phyloP scores from a whole-genome alignment of 2,888 invertebrate species.

The Drosophila antonietae region DNA sequence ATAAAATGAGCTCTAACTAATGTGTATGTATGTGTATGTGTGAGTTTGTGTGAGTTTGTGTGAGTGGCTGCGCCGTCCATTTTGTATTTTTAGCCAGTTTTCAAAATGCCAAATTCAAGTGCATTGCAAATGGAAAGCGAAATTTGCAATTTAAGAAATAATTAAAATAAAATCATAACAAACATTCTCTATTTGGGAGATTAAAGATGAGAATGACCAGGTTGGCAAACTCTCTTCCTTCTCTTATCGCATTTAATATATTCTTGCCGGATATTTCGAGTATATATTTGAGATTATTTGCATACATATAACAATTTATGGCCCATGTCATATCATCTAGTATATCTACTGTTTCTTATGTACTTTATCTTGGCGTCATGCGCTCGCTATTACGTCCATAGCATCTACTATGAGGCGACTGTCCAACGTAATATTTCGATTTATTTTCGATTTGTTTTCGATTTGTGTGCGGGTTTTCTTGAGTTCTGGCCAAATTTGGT shows the following conservation, averaged over 20 bases:
- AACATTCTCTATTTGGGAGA: neutral
- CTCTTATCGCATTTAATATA: conserved; percentile 13
- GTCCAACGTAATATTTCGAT: conserved; percentile 63
- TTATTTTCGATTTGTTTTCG: conserved; percentile 12
- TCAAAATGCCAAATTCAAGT: conserved; percentile 70
- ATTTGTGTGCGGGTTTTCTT: conserved; percentile 28
- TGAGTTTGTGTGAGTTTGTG: neutral
- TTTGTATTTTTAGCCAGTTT: conserved; percentile 59
- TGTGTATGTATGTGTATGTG: neutral
- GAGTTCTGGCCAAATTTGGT: conserved; percentile 48
- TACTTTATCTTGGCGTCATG: conserved; percentile 51
- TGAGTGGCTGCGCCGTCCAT: conserved; percentile 39
- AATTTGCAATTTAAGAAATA: neutral
- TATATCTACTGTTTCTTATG: conserved; percentile 5
- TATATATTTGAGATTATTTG: neutral
- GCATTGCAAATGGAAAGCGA: conserved; percentile 33
- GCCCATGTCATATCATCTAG: conserved; percentile 34
- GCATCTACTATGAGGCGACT: conserved; percentile 29
- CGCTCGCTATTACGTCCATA: conserved; percentile 64
- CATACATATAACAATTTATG: neutral
- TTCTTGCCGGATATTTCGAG: conserved; percentile 4
- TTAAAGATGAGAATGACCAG: conserved; percentile 12
- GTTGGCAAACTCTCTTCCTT: conserved; percentile 14
- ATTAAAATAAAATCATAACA: neutral
- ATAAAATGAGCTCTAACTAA: conserved; percentile 22